Evolutionary conservation across 1,140 invertebrate genomes (phyloP), one percentile per base, ranked within the genome.

Genomic region (Epicauta chinensis): DNA sequence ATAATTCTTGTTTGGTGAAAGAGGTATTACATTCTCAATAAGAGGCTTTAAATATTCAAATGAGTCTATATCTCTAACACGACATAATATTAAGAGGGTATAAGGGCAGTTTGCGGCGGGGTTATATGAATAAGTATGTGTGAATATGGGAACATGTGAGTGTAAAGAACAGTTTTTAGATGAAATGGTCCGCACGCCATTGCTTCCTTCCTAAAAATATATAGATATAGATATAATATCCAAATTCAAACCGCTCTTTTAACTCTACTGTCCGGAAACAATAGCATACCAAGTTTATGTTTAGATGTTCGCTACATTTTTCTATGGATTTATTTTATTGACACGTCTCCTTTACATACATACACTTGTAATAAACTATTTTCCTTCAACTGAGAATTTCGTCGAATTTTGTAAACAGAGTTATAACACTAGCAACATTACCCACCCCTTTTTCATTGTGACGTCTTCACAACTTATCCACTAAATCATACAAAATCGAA

Each of bases 101-200:
- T 46, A 14, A 13, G 45, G 45, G 45, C 45, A 47, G 45, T 47
- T 47, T 47, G 45, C 45, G 45, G 45, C 38, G 17, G 45, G 45
- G 45, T 47, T 23, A 23, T 23, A 23, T 23, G 23, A 23, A 23
- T 23, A 23, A 23, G 45, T 54, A 55, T 60, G 58, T 58, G 50
- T 45, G 59, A 60, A 60, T 58, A 55, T 55, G 56, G 49, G 59
- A 60, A 60, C 53, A 58, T 60, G 59, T 58, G 59, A 60, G 59
- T 60, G 59, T 57, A 48, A 58, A 55, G 50, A 53, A 56, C 51
- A 53, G 55, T 56, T 56, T 51, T 56, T 43, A 40, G 51, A 50
- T 51, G 52, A 60, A 60, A 60, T 60, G 59, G 56, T 34, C 59
- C 59, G 56, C 59, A 58, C 59, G 53, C 59, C 59, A 60, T 60